A percentile compares a stretch with the other conserved stretches of the same genome.
phyloP scores from a whole-genome alignment of 2,113 vertebrate species.

The Apteryx owenii region DNA sequence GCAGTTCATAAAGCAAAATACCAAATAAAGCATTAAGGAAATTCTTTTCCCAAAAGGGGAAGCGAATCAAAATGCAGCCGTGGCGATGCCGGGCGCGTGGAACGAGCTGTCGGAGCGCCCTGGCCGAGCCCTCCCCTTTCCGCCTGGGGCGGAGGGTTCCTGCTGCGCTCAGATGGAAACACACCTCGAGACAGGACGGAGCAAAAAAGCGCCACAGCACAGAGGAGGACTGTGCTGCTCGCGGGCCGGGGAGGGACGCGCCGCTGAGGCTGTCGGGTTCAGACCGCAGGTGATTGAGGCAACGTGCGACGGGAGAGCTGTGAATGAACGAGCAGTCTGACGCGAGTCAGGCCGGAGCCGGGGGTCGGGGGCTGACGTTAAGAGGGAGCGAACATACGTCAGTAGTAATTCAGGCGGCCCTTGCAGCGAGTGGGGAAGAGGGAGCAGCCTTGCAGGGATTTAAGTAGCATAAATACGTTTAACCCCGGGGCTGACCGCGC shows the following conservation, averaged over 20 bases:
- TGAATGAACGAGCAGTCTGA: too few relatives aligned
- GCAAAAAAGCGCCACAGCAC: too few relatives aligned
- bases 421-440: not conserved
- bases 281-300: too few relatives aligned
- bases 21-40: not conserved
- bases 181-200: too few relatives aligned
- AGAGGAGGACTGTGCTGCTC: too few relatives aligned
- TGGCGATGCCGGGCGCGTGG: not conserved
- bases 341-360: not conserved
- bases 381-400: not conserved
- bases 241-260: too few relatives aligned
- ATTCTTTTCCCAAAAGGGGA: not conserved
- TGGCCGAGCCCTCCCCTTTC: not conserved
- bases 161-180: too few relatives aligned
- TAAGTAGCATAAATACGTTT: fast-evolving
- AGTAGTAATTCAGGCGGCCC: not conserved
- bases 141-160: too few relatives aligned
- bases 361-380: not conserved
- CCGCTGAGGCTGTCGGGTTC: too few relatives aligned
- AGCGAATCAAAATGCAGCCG: not conserved
- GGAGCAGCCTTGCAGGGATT: not conserved
- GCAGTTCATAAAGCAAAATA: not conserved
- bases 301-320: too few relatives aligned
- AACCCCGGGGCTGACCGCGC: fast-evolving
- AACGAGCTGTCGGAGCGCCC: not conserved